Evolutionary conservation across 2,797 vertebrate genomes (phyloP), one percentile per base, ranked within the genome.

Genomic region (Dipus sagitta): DNA sequence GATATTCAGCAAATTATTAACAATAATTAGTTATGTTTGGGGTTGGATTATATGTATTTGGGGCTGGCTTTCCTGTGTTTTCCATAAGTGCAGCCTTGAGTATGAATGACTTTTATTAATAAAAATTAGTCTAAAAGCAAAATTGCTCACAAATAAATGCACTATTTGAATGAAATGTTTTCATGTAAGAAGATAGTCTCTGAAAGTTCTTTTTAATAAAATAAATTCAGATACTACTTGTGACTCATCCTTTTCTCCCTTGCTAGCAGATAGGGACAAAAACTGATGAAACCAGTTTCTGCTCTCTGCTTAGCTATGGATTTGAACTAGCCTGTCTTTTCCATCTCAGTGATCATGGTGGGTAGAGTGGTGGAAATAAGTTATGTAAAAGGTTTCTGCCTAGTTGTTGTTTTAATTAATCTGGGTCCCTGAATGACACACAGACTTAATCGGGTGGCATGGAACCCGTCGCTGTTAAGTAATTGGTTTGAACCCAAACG

Each of bases 381-480:
- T 90, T 91, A 94, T 77, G 79, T 82, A 86, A 97, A 96, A 93
- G 92, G 90, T 93, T 96, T 94, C 95, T 58, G 81, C 94, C 92
- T 93, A 60, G 86, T 95, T 96, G 97, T 96, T 97, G 96, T 97
- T 97, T 96, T 96, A 96, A 96, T 97, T 97, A 97, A 95, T 93
- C 96, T 54, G 84, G 93, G 95, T 97, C 95, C 78, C 94, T 47
- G 95, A 96, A 95, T 93, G 95, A 92, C 96, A 95, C 83, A 65
- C 62, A 58, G 89, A 88, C 84, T 96, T 95, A 96, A 96, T 95
- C 74, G 54, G 92, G 95, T 95, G 86, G 94, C 74, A 77, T 91
- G 86, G 95, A 96, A 96, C 90, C 96, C 96, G 96, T 96, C 93
- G 58, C 95, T n/a, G 42, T 91, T 94, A 96, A 96, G 97, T 97